Evolutionary conservation across 2,888 invertebrate genomes (phyloP).

Genomic region (Melinaea menophilus): DNA sequence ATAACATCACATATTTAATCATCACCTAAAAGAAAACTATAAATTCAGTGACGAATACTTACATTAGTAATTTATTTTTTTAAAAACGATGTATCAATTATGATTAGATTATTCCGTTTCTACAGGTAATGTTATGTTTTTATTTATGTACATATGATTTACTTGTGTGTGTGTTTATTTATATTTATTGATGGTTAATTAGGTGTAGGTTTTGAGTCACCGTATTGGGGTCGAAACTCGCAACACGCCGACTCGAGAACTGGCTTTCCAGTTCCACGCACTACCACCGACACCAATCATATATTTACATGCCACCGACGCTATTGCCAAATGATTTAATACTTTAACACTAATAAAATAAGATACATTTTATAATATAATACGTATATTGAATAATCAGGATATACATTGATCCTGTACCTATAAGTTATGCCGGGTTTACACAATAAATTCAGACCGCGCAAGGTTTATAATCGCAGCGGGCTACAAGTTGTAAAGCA

Average conservation of each 20-base stretch:
- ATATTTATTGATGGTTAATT: slow-evolving; percentile 26
- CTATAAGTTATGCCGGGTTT: slow-evolving; percentile 22
- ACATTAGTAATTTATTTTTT: too few species aligned
- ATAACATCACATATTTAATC: too few species aligned
- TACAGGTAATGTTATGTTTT: too few species aligned
- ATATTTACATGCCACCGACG: slow-evolving; percentile 20
- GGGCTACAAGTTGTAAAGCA: slow-evolving; percentile 11
- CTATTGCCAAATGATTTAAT: slow-evolving; percentile 11
- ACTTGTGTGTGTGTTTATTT: slow-evolving; percentile 10
- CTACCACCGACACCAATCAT: slow-evolving; percentile 26
- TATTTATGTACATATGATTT: neutral
- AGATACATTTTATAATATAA: slow-evolving; percentile 16
- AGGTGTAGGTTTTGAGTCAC: slow-evolving; percentile 28
- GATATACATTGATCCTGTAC: slow-evolving; percentile 21
- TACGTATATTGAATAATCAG: slow-evolving; percentile 24
- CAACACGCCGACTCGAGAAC: slow-evolving; percentile 31
- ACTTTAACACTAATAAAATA: slow-evolving; percentile 12
- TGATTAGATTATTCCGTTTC: too few species aligned
- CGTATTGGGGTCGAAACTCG: slow-evolving; percentile 34
- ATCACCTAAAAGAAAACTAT: too few species aligned
- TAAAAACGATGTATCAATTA: too few species aligned
- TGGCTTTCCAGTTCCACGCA: slow-evolving; percentile 34
- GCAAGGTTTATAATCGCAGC: slow-evolving; percentile 17
- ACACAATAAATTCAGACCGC: slow-evolving; percentile 21
- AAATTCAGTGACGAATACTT: too few species aligned